Evolutionary conservation across 1,140 invertebrate species (phyloP).

Genomic region (Trinorchestia longiramus): DNA sequence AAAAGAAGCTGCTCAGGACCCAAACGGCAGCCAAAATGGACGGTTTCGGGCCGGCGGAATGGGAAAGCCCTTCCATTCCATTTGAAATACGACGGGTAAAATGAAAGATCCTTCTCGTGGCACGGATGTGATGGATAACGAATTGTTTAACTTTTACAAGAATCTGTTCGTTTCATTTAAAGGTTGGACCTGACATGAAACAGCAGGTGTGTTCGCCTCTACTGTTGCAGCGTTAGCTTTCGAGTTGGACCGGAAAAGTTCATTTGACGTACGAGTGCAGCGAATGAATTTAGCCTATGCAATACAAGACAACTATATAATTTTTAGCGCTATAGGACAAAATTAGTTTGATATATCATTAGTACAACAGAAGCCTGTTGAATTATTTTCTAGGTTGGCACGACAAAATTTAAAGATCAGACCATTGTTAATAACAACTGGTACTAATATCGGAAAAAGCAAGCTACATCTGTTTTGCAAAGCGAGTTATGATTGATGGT

Average conservation of each 20-base stretch:
- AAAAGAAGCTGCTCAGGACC: constrained; percentile 5
- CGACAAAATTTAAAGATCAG: neutral
- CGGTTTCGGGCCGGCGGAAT: neutral
- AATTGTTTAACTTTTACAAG: constrained; percentile 32
- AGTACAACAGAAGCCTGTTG: neutral
- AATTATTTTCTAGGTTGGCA: neutral
- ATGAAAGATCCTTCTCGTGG: constrained; percentile 15
- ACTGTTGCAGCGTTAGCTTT: neutral
- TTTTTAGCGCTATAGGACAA: neutral
- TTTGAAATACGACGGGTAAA: constrained; percentile 40
- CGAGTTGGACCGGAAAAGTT: neutral
- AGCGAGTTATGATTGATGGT: neutral
- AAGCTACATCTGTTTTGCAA: neutral
- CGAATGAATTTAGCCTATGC: neutral
- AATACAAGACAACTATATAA: neutral
- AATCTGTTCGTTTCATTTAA: neutral
- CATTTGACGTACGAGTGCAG: neutral
- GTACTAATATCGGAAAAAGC: neutral
- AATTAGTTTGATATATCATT: neutral
- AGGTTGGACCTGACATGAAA: neutral
- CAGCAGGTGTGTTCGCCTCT: neutral
- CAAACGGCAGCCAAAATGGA: constrained; percentile 29
- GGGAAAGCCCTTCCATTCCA: constrained; percentile 40
- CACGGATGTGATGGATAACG: constrained; percentile 30
- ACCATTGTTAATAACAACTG: neutral